Evolutionary conservation across 2,113 vertebrate genomes (phyloP).

Genomic region (Myotis davidii): DNA sequence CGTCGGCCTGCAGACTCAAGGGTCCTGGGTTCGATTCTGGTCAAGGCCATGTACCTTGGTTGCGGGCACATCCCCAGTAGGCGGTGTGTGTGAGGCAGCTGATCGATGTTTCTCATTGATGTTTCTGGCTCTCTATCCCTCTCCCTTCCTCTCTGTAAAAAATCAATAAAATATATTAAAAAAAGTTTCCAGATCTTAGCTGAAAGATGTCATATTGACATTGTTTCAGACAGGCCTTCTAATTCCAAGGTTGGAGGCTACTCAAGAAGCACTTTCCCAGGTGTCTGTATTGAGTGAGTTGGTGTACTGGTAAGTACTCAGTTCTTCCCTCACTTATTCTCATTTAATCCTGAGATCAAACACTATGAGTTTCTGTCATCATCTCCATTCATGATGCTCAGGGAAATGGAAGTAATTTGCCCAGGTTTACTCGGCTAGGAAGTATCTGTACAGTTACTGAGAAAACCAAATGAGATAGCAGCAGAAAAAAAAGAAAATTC

Average conservation of each 20-base stretch:
- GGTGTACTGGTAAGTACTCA: not conserved
- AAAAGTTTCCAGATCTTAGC: not conserved
- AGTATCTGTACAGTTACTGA: not conserved
- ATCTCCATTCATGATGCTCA: not conserved
- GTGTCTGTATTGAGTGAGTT: not conserved
- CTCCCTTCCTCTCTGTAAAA: too few species aligned
- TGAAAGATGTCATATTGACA: not conserved
- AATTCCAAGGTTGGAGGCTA: not conserved
- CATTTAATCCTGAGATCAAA: slow-evolving; percentile 7
- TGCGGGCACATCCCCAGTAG: too few species aligned
- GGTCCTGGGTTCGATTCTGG: too few species aligned
- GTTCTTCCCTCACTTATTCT: not conserved
- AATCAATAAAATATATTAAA: too few species aligned
- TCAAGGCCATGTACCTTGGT: too few species aligned
- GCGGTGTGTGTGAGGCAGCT: too few species aligned
- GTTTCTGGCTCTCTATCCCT: too few species aligned
- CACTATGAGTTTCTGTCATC: not conserved
- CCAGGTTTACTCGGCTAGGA: not conserved
- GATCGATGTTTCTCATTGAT: too few species aligned
- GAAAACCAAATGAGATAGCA: not conserved
- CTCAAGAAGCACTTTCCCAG: not conserved
- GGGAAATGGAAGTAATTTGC: not conserved
- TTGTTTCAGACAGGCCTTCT: not conserved
- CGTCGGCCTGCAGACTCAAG: too few species aligned
- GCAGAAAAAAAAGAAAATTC: not conserved